A percentile compares a stretch with the other conserved stretches of the same genome.
phyloP scores from a whole-genome alignment of 2,113 vertebrate species.

The Malurus alboscapulatus region DNA sequence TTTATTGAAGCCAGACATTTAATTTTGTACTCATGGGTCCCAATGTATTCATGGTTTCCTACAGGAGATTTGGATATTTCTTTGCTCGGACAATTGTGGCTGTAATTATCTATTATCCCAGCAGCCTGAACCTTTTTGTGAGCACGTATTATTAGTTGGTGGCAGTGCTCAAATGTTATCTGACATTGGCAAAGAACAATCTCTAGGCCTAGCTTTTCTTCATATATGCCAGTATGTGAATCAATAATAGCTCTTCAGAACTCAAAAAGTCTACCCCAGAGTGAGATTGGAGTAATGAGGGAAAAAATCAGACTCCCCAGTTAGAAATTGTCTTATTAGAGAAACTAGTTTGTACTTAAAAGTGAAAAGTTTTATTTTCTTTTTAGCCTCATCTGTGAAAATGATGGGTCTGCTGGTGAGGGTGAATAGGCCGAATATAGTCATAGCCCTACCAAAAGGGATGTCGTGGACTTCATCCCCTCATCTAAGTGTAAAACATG shows the following conservation, averaged over 20 bases:
- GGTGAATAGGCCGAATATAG: background rate
- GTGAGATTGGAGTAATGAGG: conserved; percentile 41
- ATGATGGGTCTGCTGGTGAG: background rate
- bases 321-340: conserved; percentile 20
- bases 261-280: conserved; percentile 14
- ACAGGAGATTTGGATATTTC: conserved; percentile 55
- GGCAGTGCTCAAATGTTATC: conserved; percentile 29
- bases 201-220: conserved; percentile 36
- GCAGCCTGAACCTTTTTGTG: conserved; percentile 19
- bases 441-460: background rate
- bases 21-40: conserved; percentile 24
- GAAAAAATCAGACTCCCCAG: background rate
- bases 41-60: conserved; percentile 33
- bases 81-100: conserved; percentile 33
- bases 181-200: conserved; percentile 42
- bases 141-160: conserved; percentile 38
- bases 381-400: background rate
- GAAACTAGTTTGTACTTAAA: background rate
- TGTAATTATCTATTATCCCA: conserved; percentile 55
- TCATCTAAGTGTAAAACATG: background rate
- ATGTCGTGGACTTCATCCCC: background rate
- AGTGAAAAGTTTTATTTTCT: background rate
- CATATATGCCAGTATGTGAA: conserved; percentile 11
- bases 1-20: conserved; percentile 52
- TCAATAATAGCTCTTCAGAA: conserved; percentile 49